Evolutionary conservation across 2,888 invertebrate genomes (phyloP), one percentile per base, ranked within the genome.

Genomic region (Herminia tarsipennalis): DNA sequence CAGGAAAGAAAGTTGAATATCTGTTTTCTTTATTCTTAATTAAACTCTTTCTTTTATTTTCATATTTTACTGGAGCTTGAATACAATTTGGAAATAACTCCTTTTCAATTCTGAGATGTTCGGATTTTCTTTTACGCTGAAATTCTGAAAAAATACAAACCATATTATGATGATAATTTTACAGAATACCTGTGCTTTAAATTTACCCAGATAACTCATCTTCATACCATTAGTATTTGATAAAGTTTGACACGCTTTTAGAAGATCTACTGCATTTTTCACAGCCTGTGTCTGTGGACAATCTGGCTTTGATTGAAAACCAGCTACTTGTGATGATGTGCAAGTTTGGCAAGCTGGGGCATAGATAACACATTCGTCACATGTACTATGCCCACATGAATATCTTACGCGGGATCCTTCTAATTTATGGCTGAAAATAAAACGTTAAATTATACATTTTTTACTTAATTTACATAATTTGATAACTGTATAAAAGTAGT

Each of bases 41-140:
- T 2, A 50, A 62, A 27, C 76, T 80, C 73, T 80, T 89, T 41
- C 81, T 81, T 68, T 83, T 89, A 58, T 91, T 90, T 46, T 45
- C 75, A 69, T 90, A 90, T 58, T 83, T 88, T 13, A 56, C 41
- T 30, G 82, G 81, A 47, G 87, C 90, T 76, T 90, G 88, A 55
- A 91, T 88, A 53, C 87, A 86, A 63, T 82, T 65, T 43, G 90
- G 89, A 50, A 91, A 91, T n/a, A 89, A 2, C 53, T 85, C 74
- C 58, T 81, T 88, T 72, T 91, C 90, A 32, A 78, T 54, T 70
- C 79, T 85, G 32, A 84, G 59, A 46, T 83, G 78, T 43, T 88
- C 85, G 36, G 84, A 88, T 43, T 81, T 44, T 53, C 83, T 75
- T 28, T 74, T 69, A 27, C 73, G 73, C 61, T 58, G 78, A 37